Conservation (phyloP, 1,140 invertebrate species). For the Magallana ariakensis region DNA sequence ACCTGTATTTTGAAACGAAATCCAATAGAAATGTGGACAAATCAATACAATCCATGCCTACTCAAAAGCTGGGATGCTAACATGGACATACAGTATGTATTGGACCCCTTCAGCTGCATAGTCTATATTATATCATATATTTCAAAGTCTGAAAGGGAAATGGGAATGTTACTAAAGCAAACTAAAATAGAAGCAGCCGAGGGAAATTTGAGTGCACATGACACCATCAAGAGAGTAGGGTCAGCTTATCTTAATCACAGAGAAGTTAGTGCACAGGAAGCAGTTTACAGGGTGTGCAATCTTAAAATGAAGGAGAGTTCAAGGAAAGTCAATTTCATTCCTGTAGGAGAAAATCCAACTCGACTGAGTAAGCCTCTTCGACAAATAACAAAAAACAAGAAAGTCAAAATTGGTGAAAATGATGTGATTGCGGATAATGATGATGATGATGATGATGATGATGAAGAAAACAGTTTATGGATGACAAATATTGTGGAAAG, state of each 20-base stretch:
- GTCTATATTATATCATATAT: constrained; percentile 57
- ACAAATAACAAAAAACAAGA: background rate
- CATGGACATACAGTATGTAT: constrained; percentile 55
- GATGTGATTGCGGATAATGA: background rate
- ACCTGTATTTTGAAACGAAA: constrained; percentile 50
- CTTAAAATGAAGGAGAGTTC: constrained; percentile 56
- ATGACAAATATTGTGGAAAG: constrained; percentile 28
- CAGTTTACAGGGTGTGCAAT: constrained; percentile 43
- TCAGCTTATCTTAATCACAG: too few species aligned
- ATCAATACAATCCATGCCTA: constrained; percentile 51
- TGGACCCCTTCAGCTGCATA: constrained; percentile 53
- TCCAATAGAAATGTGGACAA: constrained; percentile 26
- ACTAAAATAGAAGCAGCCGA: constrained; percentile 48
- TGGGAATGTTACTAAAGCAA: constrained; percentile 47
- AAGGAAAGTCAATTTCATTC: constrained; percentile 51
- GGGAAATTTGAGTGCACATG: constrained; percentile 54
- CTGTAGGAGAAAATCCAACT: constrained; percentile 49
- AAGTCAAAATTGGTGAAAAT: background rate
- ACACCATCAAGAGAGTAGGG: background rate
- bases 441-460: background rate
- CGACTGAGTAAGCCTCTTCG: constrained; percentile 39
- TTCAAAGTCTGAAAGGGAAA: constrained; percentile 54
- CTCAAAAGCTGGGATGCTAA: constrained; percentile 56
- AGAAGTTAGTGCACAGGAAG: background rate
- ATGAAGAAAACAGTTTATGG: background rate